phyloP scores from a whole-genome alignment of 2,113 vertebrate genomes.

The Sapajus apella region DNA sequence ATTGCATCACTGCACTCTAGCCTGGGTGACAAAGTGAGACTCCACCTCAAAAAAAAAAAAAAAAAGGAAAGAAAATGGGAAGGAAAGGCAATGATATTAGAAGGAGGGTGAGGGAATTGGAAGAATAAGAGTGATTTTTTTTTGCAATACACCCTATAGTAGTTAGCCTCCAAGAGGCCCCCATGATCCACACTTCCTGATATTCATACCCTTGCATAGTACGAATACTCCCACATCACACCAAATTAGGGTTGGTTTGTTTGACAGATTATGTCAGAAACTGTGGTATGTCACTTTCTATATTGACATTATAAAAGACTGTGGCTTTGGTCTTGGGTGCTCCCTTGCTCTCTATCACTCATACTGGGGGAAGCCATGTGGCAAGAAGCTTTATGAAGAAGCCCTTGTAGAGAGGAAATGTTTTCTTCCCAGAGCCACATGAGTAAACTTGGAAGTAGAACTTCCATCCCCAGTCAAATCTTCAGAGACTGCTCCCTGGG shows the following conservation, averaged over 20 bases:
- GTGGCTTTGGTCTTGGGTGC: neutral
- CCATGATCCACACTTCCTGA: neutral
- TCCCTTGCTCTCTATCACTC: neutral
- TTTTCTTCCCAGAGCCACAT: neutral
- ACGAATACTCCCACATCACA: neutral
- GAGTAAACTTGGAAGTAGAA: neutral
- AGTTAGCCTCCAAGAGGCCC: neutral
- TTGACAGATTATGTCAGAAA: neutral
- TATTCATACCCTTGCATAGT: neutral
- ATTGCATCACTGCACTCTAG: too few relatives aligned
- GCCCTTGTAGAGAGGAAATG: neutral
- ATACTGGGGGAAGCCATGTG: neutral
- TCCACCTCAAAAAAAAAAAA: too few relatives aligned
- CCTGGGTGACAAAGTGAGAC: too few relatives aligned
- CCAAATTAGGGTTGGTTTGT: neutral
- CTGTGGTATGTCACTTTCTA: neutral
- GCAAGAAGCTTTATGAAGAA: neutral
- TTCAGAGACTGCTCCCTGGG: neutral
- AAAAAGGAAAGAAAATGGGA: neutral
- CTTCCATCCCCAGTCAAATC: neutral
- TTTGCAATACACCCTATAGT: neutral
- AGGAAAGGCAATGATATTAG: neutral
- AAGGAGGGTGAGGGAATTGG: neutral
- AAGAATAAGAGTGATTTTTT: neutral
- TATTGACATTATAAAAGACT: neutral